Conservation (phyloP, 2,113 vertebrate species). For the Lamprotornis superbus region DNA sequence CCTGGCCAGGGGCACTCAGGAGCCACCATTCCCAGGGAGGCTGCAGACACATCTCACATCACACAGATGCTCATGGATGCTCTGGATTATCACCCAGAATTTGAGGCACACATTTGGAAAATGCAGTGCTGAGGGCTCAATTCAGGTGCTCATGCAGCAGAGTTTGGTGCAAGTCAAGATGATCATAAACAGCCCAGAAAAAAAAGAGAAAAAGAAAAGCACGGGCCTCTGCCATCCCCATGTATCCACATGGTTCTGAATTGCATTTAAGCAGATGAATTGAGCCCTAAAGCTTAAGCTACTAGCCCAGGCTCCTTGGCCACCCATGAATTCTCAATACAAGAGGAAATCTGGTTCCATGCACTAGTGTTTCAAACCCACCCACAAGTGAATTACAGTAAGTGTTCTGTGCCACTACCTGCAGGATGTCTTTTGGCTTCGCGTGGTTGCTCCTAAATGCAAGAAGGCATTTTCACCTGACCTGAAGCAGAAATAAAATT, state of each 20-base stretch:
- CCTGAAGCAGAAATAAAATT: slow-evolving; percentile 39
- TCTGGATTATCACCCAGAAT: neutral
- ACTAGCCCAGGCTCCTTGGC: neutral
- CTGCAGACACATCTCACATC: neutral
- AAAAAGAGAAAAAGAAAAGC: neutral
- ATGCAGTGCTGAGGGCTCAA: neutral
- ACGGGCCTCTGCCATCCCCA: fast-evolving
- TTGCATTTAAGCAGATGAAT: neutral
- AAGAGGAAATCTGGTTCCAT: neutral
- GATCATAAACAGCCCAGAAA: neutral
- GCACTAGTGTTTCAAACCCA: neutral
- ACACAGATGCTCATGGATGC: neutral
- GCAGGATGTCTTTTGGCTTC: neutral
- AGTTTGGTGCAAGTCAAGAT: neutral
- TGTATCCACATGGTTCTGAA: neutral
- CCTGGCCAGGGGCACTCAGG: neutral
- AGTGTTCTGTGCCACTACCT: slow-evolving; percentile 38
- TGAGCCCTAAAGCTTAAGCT: neutral
- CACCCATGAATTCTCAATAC: neutral
- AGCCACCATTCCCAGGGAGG: neutral
- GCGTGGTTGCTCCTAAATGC: slow-evolving; percentile 1
- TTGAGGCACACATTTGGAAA: neutral
- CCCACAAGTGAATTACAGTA: neutral
- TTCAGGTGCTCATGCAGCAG: neutral
- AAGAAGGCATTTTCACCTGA: slow-evolving; percentile 33